These are phyloP conservation scores for Eidolon dupreanum DNA, from an alignment of 2,797 vertebrate genomes.

Conservation along the genomic window DNA sequence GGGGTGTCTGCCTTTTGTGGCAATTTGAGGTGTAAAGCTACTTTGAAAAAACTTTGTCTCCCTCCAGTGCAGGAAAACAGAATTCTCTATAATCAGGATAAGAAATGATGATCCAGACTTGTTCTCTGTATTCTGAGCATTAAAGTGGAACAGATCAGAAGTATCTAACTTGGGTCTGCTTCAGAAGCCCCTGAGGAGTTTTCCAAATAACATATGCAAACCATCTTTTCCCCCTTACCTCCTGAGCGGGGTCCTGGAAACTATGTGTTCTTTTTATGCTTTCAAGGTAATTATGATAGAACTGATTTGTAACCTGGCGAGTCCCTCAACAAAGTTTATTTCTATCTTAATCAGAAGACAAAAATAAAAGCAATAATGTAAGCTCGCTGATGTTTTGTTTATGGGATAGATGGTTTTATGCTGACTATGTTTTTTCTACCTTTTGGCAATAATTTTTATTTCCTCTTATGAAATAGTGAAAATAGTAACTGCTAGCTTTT, in stretches of 20 bases:
- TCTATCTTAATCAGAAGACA: not conserved
- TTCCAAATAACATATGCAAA: not conserved
- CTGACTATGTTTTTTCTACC: not conserved
- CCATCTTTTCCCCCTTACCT: too few species aligned
- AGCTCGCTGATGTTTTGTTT: not conserved
- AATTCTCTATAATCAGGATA: constrained; percentile 37
- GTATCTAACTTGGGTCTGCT: not conserved
- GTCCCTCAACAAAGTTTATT: not conserved
- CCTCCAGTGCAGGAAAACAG: constrained; percentile 67
- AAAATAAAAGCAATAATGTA: not conserved
- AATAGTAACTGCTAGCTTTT: not conserved
- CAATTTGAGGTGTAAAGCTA: not conserved
- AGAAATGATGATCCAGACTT: not conserved
- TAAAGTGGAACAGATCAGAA: not conserved
- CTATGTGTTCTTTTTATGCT: not conserved
- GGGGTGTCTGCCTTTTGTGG: not conserved
- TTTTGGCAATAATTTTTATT: not conserved
- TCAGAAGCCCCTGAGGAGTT: not conserved
- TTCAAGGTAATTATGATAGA: not conserved
- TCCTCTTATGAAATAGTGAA: not conserved
- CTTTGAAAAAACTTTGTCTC: constrained; percentile 67
- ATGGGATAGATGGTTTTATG: not conserved
- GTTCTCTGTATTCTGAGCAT: not conserved
- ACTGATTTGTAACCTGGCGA: not conserved
- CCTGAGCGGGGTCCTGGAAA: not conserved